Conservation (phyloP, 2,113 vertebrate species). For the Larimichthys polyactis region DNA sequence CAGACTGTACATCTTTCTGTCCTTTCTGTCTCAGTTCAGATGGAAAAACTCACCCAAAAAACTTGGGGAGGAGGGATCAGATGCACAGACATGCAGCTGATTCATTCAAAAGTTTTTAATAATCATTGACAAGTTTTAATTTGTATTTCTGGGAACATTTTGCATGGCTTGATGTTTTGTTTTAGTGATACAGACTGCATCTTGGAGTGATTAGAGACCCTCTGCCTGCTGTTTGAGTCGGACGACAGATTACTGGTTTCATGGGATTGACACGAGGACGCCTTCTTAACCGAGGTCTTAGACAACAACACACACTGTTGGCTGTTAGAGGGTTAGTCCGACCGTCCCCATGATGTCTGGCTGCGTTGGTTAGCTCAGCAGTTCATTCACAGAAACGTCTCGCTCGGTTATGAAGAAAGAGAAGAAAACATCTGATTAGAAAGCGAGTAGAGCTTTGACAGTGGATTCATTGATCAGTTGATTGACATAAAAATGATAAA, state of each 20-base stretch:
- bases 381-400: slow-evolving; percentile 50
- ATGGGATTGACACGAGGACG: slow-evolving; percentile 61
- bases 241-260: slow-evolving; percentile 59
- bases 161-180: not conserved
- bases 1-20: not conserved
- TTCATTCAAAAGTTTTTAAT: not conserved
- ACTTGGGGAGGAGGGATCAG: not conserved
- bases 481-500: not conserved
- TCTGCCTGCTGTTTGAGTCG: not conserved
- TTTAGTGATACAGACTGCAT: not conserved
- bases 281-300: slow-evolving; percentile 39
- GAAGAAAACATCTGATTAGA: not conserved
- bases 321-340: slow-evolving; percentile 21
- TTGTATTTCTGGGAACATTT: not conserved
- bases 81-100: not conserved
- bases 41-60: not conserved
- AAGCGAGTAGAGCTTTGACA: not conserved
- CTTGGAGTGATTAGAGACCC: not conserved
- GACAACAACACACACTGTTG: slow-evolving; percentile 21
- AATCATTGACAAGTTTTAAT: not conserved
- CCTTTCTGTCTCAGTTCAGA: not conserved
- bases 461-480: not conserved
- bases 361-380: not conserved
- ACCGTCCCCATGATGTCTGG: not conserved
- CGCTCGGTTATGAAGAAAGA: not conserved